A percentile compares a stretch with the other conserved stretches of the same genome.
These are phyloP conservation scores for Amphipyra tragopoginis DNA, from an alignment of 2,888 invertebrate genomes.

Conservation along the genomic window DNA sequence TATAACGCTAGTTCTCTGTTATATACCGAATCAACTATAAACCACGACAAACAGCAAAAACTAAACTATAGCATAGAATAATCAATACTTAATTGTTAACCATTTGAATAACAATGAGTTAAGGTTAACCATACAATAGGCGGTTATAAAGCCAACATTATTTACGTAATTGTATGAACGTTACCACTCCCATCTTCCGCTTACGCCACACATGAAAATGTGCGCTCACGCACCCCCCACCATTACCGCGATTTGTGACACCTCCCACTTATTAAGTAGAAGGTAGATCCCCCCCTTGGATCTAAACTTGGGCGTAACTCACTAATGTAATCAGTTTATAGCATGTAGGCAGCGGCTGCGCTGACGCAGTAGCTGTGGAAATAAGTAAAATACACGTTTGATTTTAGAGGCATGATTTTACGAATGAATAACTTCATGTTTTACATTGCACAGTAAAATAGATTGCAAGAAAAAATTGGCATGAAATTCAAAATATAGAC, in stretches of 20 bases:
- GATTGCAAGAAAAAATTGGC: background rate
- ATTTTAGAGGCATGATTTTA: slow-evolving; percentile 20
- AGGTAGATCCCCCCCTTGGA: slow-evolving; percentile 66
- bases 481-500: background rate
- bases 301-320: slow-evolving; percentile 52
- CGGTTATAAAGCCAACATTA: slow-evolving; percentile 16
- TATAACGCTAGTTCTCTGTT: too few species aligned
- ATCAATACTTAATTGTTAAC: background rate
- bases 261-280: slow-evolving; percentile 84
- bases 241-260: slow-evolving; percentile 75
- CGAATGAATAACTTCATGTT: slow-evolving; percentile 11
- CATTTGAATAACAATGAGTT: slow-evolving; percentile 11
- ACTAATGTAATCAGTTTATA: slow-evolving; percentile 50
- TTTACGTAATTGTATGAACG: background rate
- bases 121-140: slow-evolving; percentile 14
- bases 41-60: slow-evolving; percentile 1
- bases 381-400: slow-evolving; percentile 2
- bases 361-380: slow-evolving; percentile 23
- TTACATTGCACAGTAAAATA: background rate
- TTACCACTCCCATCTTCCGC: slow-evolving; percentile 49
- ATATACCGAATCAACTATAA: background rate
- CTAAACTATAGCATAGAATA: background rate
- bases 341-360: slow-evolving; percentile 4
- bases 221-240: slow-evolving; percentile 74
- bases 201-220: slow-evolving; percentile 66